phyloP scores from a whole-genome alignment of 1,140 invertebrate genomes.

The Drosophila pruinosa region DNA sequence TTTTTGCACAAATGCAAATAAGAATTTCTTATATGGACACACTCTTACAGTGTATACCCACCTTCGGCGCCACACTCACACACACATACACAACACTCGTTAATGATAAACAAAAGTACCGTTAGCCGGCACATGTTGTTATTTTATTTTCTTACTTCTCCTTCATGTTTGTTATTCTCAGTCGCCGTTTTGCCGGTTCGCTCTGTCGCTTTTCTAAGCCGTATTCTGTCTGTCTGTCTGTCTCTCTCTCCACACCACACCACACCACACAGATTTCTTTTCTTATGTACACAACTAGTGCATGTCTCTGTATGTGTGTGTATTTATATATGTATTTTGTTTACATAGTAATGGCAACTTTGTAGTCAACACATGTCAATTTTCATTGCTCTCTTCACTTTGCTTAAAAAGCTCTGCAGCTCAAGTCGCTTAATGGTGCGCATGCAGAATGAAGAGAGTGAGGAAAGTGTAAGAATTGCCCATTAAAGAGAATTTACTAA shows the following conservation, averaged over 20 bases:
- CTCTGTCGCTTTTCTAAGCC: slow-evolving; percentile 44
- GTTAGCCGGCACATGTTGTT: slow-evolving; percentile 42
- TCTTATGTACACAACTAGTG: slow-evolving; percentile 10
- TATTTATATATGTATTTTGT: background rate
- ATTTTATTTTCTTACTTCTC: slow-evolving; percentile 8
- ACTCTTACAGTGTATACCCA: background rate
- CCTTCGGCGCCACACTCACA: slow-evolving; percentile 9
- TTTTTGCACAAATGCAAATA: background rate
- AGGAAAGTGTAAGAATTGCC: background rate
- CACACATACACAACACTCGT: slow-evolving; percentile 38
- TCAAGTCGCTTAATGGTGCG: background rate
- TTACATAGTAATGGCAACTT: slow-evolving; percentile 29
- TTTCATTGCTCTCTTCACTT: slow-evolving; percentile 37
- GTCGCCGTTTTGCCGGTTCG: slow-evolving; percentile 30
- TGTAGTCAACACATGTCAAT: slow-evolving; percentile 38
- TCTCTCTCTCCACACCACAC: no score
- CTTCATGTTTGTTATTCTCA: slow-evolving; percentile 23
- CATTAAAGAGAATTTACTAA: slow-evolving; percentile 34
- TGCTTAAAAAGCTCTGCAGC: slow-evolving; percentile 14
- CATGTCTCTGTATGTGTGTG: background rate
- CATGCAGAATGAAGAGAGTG: slow-evolving; percentile 1
- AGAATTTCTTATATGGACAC: background rate
- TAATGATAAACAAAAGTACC: slow-evolving; percentile 58
- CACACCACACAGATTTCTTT: slow-evolving; percentile 32
- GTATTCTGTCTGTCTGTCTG: slow-evolving; percentile 5